phyloP scores from a whole-genome alignment of 2,888 invertebrate species.

The Unio delphinus region DNA sequence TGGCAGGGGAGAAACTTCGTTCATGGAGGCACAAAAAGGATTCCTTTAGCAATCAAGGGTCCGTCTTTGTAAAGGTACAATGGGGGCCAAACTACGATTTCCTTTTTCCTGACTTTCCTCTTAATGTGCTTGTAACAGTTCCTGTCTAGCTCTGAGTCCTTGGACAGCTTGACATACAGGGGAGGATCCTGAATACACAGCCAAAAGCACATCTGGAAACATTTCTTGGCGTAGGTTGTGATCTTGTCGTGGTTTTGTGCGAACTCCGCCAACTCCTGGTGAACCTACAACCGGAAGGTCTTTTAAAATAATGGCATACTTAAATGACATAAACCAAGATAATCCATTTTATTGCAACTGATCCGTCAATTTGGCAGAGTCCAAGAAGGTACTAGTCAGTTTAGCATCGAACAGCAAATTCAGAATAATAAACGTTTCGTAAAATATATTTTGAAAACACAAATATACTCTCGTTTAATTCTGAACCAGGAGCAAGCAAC shows the following conservation, averaged over 20 bases:
- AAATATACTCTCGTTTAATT: too few relatives aligned
- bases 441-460: too few relatives aligned
- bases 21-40: slow-evolving; percentile 15
- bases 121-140: slow-evolving; percentile 17
- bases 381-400: too few relatives aligned
- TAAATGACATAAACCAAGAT: too few relatives aligned
- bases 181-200: slow-evolving; percentile 23
- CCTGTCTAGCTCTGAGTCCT: slow-evolving; percentile 11
- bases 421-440: too few relatives aligned
- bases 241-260: slow-evolving; percentile 9
- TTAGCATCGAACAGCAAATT: too few relatives aligned
- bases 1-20: background rate
- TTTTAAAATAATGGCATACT: background rate
- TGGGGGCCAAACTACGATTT: slow-evolving; percentile 22
- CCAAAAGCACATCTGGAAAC: slow-evolving; percentile 17
- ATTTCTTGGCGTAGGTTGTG: slow-evolving; percentile 20
- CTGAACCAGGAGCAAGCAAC: too few relatives aligned
- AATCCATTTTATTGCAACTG: too few relatives aligned
- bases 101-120: slow-evolving; percentile 18
- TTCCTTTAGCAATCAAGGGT: slow-evolving; percentile 20
- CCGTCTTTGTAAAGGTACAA: slow-evolving; percentile 21
- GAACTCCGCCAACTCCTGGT: slow-evolving; percentile 8
- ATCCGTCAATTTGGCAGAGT: too few relatives aligned
- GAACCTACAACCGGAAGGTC: slow-evolving; percentile 7
- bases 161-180: slow-evolving; percentile 5